Evolutionary conservation across 92 coral and sea anemone genomes (phyloP).

Genomic region (Epizoanthus stellaris): DNA sequence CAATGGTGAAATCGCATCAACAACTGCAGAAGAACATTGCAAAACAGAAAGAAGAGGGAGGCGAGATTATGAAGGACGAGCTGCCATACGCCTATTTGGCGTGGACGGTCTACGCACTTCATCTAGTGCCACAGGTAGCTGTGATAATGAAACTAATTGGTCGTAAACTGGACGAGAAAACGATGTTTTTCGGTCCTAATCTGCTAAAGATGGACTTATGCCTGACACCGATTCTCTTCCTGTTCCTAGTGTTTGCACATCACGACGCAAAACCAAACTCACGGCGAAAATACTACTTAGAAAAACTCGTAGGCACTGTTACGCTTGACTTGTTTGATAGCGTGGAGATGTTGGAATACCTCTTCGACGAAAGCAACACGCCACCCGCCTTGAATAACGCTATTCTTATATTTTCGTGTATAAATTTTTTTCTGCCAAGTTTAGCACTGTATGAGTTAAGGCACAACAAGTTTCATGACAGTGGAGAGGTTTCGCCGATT

Average conservation of each 20-base stretch:
- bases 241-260: conserved; percentile 84
- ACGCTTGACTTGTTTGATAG: conserved; percentile 92
- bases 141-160: conserved; percentile 74
- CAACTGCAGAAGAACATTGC: conserved; percentile 56
- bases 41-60: conserved; percentile 11
- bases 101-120: conserved; percentile 87
- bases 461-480: conserved; percentile 87
- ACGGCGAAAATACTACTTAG: conserved; percentile 83
- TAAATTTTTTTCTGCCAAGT: conserved; percentile 86
- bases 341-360: conserved; percentile 90
- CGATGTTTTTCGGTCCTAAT: conserved; percentile 76
- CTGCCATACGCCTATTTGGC: conserved; percentile 83
- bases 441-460: conserved; percentile 87
- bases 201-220: conserved; percentile 82
- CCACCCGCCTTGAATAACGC: conserved; percentile 51
- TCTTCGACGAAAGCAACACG: conserved; percentile 65
- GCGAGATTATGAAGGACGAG: conserved; percentile 59
- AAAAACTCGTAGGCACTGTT: conserved; percentile 80
- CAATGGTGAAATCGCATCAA: conserved; percentile 82
- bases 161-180: conserved; percentile 63
- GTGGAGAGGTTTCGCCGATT: conserved; percentile 79
- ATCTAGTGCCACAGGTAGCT: conserved; percentile 84
- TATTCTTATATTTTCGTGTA: conserved; percentile 75
- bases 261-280: conserved; percentile 80
- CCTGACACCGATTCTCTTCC: conserved; percentile 49